These are phyloP conservation scores for Gonatopus flavifemur DNA, from an alignment of 1,140 invertebrate genomes.

Conservation along the genomic window DNA sequence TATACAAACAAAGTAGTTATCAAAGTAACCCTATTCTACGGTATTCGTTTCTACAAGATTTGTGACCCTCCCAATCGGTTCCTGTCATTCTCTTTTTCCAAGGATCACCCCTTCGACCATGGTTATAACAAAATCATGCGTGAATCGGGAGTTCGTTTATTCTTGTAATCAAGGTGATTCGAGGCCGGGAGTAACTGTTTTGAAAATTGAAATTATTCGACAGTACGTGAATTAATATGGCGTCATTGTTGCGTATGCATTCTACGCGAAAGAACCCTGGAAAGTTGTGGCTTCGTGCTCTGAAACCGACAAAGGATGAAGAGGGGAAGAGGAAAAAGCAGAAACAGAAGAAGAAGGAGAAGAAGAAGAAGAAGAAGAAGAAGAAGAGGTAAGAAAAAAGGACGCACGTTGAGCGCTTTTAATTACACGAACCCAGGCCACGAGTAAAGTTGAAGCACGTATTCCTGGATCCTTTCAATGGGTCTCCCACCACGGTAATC, in stretches of 20 bases:
- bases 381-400: slow-evolving; percentile 3
- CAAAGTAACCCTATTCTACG: too few relatives aligned
- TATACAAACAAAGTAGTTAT: too few relatives aligned
- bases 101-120: too few relatives aligned
- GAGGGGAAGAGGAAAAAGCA: too few relatives aligned
- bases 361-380: not conserved
- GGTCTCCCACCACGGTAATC: slow-evolving; percentile 16
- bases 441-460: not conserved
- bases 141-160: too few relatives aligned
- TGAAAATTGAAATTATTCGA: too few relatives aligned
- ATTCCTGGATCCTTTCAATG: not conserved
- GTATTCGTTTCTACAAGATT: too few relatives aligned
- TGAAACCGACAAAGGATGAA: not conserved
- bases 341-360: not conserved
- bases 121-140: too few relatives aligned
- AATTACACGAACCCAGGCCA: slow-evolving; percentile 20
- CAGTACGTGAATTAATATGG: slow-evolving; percentile 22
- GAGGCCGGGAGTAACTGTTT: too few relatives aligned
- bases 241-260: not conserved
- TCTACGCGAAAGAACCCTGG: not conserved
- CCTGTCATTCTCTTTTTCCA: too few relatives aligned
- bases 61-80: too few relatives aligned
- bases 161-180: too few relatives aligned
- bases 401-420: slow-evolving; percentile 12
- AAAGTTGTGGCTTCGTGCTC: not conserved